Conservation (phyloP, 2,797 vertebrate genomes). For the Falco biarmicus region DNA sequence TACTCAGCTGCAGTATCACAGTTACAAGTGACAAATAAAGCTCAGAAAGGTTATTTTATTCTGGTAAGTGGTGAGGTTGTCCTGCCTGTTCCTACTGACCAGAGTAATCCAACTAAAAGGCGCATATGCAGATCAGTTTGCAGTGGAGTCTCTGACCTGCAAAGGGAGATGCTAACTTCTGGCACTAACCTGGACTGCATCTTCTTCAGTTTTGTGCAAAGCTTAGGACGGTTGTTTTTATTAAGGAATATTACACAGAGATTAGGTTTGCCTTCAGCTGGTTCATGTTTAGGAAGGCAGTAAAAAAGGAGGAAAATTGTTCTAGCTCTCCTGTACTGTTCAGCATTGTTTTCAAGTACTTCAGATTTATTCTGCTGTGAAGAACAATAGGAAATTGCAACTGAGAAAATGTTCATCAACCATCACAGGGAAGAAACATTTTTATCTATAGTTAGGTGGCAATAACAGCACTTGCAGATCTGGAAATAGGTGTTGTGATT, state of each 20-base stretch:
- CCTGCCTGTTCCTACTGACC: neutral
- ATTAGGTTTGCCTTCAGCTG: neutral
- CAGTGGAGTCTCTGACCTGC: neutral
- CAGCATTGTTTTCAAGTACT: neutral
- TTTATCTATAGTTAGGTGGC: neutral
- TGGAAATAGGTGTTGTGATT: neutral
- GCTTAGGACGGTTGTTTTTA: neutral
- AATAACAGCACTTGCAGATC: neutral
- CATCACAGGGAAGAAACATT: slow-evolving; percentile 22
- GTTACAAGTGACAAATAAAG: neutral
- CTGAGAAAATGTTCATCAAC: slow-evolving; percentile 23
- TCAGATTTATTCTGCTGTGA: slow-evolving; percentile 15
- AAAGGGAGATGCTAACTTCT: neutral
- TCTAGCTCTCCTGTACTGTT: neutral
- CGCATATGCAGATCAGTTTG: neutral
- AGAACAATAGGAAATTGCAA: neutral
- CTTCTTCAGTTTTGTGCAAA: neutral
- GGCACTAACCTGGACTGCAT: neutral
- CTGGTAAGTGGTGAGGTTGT: fast-evolving
- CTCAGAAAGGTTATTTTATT: neutral
- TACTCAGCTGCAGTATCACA: neutral
- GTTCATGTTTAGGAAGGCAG: neutral
- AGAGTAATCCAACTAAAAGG: neutral
- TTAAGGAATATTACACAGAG: neutral
- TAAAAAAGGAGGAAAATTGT: neutral